Base-by-base conservation (phyloP, 2,888 invertebrate species). In the Drosophila melanosoma region DNA sequence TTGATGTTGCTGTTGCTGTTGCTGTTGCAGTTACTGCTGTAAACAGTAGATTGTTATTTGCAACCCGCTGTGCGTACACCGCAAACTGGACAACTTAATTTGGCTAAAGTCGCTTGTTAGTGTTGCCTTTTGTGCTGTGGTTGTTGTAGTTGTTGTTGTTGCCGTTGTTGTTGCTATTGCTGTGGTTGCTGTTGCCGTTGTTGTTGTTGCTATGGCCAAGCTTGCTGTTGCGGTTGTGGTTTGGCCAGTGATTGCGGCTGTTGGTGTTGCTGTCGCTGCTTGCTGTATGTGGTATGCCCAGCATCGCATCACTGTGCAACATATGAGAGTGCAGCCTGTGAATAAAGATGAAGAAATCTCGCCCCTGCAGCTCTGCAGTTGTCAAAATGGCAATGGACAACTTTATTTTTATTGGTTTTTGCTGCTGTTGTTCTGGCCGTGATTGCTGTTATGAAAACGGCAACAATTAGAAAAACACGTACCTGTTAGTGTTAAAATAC, bases 81-180 rank as follows among this genome's bases (percentile, higher is more conserved):
- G 86, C 90, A 86, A 86, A 83, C 86, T 85, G 89, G 88, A 87
- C 86, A 87, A 89, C 90, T 87, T 90, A 90, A 90, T 90, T 87
- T 90, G 87, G 81, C 78, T 87, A 89, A 89, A 90, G 83, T 82
- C 79, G 90, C 87, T 85, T 88, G 89, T 84, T 87, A 81, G 79
- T 82, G 83, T 86, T 88, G 84, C 80, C 69, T 42, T 61, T 58
- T 35, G 62, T 52, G 54, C 48, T 52, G 53, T 29, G 42, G 49
- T 42, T 64, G 66, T 26, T 60, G 63, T 51, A 48, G 59, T 29
- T 53, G 40, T 49, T 59, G 61, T 15, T 70, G 33, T 32, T 66
- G 61, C 49, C 67, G 56, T 63, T 61, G 56, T 40, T 62, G 6
- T 33, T 33, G 32, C 32, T 49, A 8, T 49, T 53, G 53, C 20